Evolutionary conservation across 2,888 invertebrate genomes (phyloP).

Genomic region (Lumbricus terrestris): DNA sequence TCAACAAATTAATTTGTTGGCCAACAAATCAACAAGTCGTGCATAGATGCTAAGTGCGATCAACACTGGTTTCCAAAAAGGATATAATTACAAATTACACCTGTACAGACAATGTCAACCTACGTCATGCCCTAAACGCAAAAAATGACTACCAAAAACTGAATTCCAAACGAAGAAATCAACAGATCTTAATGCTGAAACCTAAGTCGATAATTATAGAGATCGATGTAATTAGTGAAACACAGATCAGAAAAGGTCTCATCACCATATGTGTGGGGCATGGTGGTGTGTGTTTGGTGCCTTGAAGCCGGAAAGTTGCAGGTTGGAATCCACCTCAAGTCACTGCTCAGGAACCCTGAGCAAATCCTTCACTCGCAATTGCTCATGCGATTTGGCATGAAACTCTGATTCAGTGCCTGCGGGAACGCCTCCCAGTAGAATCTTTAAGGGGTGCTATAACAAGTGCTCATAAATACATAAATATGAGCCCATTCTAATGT

Average conservation of each 20-base stretch:
- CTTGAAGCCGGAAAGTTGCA: too few relatives aligned
- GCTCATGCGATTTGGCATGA: too few relatives aligned
- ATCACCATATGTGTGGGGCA: too few relatives aligned
- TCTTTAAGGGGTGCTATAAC: too few relatives aligned
- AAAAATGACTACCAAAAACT: not conserved
- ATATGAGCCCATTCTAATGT: not conserved
- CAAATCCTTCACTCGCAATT: too few relatives aligned
- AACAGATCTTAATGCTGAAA: too few relatives aligned
- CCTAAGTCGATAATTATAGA: not conserved
- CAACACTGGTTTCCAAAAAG: not conserved
- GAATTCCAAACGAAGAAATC: not conserved
- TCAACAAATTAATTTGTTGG: not conserved
- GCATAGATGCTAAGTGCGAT: conserved; percentile 3
- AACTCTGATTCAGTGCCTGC: too few relatives aligned
- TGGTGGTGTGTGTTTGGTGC: too few relatives aligned
- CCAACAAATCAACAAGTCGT: conserved; percentile 3
- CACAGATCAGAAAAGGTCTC: not conserved
- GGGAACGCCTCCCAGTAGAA: too few relatives aligned
- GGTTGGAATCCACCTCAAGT: too few relatives aligned
- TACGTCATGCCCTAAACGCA: not conserved
- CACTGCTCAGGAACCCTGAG: too few relatives aligned
- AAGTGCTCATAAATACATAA: too few relatives aligned
- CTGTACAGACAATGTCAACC: not conserved
- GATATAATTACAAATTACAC: not conserved
- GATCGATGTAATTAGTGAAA: not conserved